Evolutionary conservation across 2,113 vertebrate species (phyloP).

Genomic region (Centropus bengalensis): DNA sequence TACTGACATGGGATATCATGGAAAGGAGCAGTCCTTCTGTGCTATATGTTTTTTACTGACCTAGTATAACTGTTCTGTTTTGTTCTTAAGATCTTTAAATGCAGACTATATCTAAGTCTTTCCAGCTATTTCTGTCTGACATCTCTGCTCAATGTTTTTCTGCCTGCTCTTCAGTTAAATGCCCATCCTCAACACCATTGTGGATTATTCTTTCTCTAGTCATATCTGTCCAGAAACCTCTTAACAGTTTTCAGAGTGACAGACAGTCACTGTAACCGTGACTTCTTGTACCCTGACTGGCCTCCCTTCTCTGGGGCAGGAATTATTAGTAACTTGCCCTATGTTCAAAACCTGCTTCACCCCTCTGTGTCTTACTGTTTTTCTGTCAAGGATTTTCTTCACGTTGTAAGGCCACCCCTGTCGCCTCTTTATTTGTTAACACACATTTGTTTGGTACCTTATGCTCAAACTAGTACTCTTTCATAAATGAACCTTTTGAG

Average conservation of each 20-base stretch:
- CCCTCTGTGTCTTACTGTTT: not conserved
- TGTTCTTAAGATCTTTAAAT: not conserved
- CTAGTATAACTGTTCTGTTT: not conserved
- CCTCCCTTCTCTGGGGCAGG: not conserved
- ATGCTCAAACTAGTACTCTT: not conserved
- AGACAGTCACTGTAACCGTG: not conserved
- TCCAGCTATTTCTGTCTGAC: not conserved
- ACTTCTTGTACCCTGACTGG: not conserved
- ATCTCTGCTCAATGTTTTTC: not conserved
- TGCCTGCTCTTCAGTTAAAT: not conserved
- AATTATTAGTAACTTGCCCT: not conserved
- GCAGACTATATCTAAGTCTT: not conserved
- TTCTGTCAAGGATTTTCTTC: not conserved
- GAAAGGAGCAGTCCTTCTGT: not conserved
- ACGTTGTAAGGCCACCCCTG: not conserved
- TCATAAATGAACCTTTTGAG: not conserved
- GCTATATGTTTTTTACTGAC: not conserved
- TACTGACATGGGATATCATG: not conserved
- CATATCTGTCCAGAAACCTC: not conserved
- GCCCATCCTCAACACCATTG: not conserved
- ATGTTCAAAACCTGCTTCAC: not conserved
- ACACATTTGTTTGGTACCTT: not conserved
- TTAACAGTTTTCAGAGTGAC: not conserved
- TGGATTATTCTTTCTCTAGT: not conserved
- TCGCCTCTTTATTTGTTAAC: not conserved